phyloP scores from a whole-genome alignment of 2,888 invertebrate species.

The Drosophila lutescens region DNA sequence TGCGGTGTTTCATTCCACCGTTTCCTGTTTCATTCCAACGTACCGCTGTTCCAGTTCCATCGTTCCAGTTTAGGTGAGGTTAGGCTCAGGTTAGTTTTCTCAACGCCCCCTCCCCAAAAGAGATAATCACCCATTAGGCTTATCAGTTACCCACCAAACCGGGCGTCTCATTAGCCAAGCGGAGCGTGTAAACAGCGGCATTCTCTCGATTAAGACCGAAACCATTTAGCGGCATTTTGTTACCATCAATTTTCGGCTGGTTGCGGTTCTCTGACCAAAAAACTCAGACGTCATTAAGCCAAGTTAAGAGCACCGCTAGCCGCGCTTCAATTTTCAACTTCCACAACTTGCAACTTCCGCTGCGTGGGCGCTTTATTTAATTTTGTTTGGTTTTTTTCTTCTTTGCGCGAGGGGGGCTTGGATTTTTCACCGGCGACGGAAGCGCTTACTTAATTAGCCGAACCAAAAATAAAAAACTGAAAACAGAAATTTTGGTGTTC shows the following conservation, averaged over 20 bases:
- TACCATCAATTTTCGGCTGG: constrained; percentile 35
- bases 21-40: not conserved
- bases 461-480: constrained; percentile 11
- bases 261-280: constrained; percentile 62
- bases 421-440: constrained; percentile 48
- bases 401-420: not conserved
- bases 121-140: constrained; percentile 28
- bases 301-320: constrained; percentile 42
- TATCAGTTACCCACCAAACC: constrained; percentile 25
- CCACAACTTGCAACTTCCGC: constrained; percentile 44
- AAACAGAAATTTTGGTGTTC: constrained; percentile 37
- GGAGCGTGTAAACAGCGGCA: constrained; percentile 75
- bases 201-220: constrained; percentile 55
- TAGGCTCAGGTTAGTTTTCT: too few relatives aligned
- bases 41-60: not conserved
- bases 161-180: constrained; percentile 68
- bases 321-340: constrained; percentile 68
- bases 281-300: constrained; percentile 66
- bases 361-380: constrained; percentile 41
- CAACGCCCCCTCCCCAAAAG: not conserved
- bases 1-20: not conserved
- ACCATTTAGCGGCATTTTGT: constrained; percentile 67
- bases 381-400: not conserved
- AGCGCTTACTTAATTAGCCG: constrained; percentile 67
- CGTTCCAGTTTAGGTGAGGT: not conserved